These are phyloP conservation scores for Thaleichthys pacificus DNA, from an alignment of 2,797 vertebrate genomes.

Conservation along the genomic window DNA sequence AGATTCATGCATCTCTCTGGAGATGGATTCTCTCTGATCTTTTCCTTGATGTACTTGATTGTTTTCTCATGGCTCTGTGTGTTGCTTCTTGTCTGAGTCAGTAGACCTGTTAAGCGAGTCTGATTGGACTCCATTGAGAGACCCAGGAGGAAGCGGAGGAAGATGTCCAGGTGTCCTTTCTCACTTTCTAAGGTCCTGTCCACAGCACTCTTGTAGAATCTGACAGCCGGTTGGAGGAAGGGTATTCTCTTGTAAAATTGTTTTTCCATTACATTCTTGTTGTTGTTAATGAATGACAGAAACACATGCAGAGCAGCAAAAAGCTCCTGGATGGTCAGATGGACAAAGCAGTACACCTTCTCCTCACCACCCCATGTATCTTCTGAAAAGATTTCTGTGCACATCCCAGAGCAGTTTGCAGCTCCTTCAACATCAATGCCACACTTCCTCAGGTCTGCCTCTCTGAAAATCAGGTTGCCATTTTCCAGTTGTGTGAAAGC, in stretches of 20 bases:
- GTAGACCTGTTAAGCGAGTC: background rate
- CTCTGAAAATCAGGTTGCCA: background rate
- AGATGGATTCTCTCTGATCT: no score
- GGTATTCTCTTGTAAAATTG: background rate
- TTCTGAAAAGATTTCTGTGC: background rate
- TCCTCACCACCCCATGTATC: background rate
- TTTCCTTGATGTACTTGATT: no score
- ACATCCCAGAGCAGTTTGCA: background rate
- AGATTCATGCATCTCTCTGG: no score
- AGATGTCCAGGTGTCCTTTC: background rate
- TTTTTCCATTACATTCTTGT: background rate
- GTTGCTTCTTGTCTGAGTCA: background rate
- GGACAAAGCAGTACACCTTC: background rate
- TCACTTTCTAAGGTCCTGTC: background rate
- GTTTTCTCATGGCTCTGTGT: background rate
- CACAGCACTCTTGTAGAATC: background rate
- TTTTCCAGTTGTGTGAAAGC: background rate
- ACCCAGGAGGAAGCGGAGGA: no score
- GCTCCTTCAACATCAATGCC: background rate
- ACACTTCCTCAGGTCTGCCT: background rate
- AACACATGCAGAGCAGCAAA: background rate
- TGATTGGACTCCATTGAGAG: conserved; percentile 8
- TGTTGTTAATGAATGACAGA: background rate
- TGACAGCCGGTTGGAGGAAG: background rate
- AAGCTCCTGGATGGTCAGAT: no score